Evolutionary conservation across 2,113 vertebrate species (phyloP), one percentile per base, ranked within the genome.

Genomic region (Okapia johnstoni): DNA sequence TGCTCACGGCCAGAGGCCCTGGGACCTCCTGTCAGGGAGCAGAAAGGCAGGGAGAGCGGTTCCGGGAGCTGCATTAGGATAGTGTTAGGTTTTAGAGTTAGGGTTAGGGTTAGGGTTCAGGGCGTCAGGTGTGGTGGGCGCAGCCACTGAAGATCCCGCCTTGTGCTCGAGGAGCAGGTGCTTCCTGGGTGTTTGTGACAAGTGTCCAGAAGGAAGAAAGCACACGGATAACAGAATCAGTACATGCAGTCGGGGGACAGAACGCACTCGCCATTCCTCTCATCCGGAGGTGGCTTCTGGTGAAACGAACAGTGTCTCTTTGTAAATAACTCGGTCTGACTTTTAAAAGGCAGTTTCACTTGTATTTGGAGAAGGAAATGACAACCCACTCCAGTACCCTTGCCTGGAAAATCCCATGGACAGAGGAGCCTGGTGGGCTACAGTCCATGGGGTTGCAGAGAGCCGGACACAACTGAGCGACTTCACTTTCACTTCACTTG

Each of bases 61-160:
- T 15, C 1, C 1, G 0, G 6, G 28, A 17, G n/a, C 19, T 14
- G 1, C 1, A 26, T 40, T 40, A 40, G 40, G 40, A 40, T 40
- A 40, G 40, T 40, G 40, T 40, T 40, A 40, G 40, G 40, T 4
- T 40, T 40, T 40, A 40, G 40, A 4, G 3, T 40, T 40, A 40
- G 40, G 40, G 3, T 40, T 40, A 40, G 40, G 40, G 40, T 40
- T 40, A 40, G 40, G 40, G 40, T 40, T 14, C 2, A 13, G 40
- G 36, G 8, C 19, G 3, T 19, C 21, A 4, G 40, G 7, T 4
- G 14, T 19, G 4, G 33, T 21, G 15, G n/a, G 43, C 1, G 0
- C 6, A 2, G 54, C 28, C 57, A 0, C 1, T 0, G 7, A 25
- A 12, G 26, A 10, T 0, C 1, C 33, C 2, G 46, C 30, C 89